Base-by-base conservation (phyloP, 2,797 vertebrate species). In the Megalops cyprinoides region DNA sequence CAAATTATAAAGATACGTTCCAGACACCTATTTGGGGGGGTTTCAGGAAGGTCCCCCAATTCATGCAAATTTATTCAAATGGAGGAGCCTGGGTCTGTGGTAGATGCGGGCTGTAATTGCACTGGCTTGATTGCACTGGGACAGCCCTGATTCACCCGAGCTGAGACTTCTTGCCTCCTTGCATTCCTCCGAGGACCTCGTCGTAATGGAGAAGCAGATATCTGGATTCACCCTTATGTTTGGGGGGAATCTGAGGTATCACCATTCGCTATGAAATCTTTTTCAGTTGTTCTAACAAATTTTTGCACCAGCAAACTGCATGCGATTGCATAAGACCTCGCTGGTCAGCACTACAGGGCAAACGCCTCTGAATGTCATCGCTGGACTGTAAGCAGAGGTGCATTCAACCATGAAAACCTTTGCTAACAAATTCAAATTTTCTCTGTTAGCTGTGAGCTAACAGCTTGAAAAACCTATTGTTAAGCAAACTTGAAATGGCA, bases 11-110 rank as follows among this genome's bases (percentile, higher is more conserved):
- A 65, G 56, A 83, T 78, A 56, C 53, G 37, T 77, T 56, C 67
- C 34, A 80, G 82, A 74, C 62, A 79, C 69, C 48, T 65, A 75
- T 75, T 80, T 76, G 67, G 69, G 60, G 31, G 74, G 67, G 42
- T 28, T 31, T 34, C 23, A 20, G 58, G 73, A 34, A 7, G 31
- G 25, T 39, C 82, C 81, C 46, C 80, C 84, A 89, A 87, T 87
- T 20, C 82, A 89, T 89, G 88, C 84, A 89, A 87, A 89, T 88
- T 23, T 88, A 89, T 89, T 87, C 87, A 87, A 87, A 89, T 85
- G 49, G 76, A 76, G 80, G 80, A 79, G 78, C 77, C 67, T 65
- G 79, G 76, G 77, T 15, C 28, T 75, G 42, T 65, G 39, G 34
- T 39, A 49, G 31, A 74, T 39, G 42, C 53, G 20, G 58, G 28